These are phyloP conservation scores for Corythaeola cristata DNA, from an alignment of 2,113 vertebrate genomes.

Conservation along the genomic window DNA sequence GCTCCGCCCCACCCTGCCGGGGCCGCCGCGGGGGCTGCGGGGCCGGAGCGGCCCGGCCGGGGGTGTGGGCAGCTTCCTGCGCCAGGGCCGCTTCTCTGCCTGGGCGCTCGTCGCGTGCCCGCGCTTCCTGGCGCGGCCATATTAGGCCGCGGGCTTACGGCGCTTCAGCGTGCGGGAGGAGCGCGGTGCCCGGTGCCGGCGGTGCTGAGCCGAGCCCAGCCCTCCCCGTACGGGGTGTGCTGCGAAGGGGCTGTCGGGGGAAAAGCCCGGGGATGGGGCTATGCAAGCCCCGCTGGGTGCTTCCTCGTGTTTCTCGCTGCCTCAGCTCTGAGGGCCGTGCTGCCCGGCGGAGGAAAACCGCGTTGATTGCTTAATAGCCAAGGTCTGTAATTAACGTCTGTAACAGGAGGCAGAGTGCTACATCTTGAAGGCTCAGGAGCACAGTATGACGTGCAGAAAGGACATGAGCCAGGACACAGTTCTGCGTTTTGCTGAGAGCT, in stretches of 20 bases:
- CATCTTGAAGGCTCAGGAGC: rapidly evolving
- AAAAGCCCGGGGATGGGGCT: rapidly evolving
- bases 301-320: rapidly evolving
- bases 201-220: no score
- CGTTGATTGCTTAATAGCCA: rapidly evolving
- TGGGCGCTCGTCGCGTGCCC: rapidly evolving
- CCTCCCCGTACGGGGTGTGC: background rate
- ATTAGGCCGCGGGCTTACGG: background rate
- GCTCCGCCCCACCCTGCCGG: no score
- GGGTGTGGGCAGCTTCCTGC: background rate
- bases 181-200: background rate
- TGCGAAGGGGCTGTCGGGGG: rapidly evolving
- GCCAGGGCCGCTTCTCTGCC: no score
- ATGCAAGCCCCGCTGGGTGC: rapidly evolving
- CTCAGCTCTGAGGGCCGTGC: rapidly evolving
- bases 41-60: no score
- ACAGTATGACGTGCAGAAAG: rapidly evolving
- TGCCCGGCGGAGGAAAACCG: rapidly evolving
- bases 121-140: rapidly evolving
- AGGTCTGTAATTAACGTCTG: rapidly evolving
- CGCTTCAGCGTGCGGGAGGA: no score
- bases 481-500: rapidly evolving
- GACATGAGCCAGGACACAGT: rapidly evolving
- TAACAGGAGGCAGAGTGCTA: rapidly evolving
- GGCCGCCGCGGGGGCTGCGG: no score